Conservation (phyloP, 2,113 vertebrate species). For the Chelonoidis abingdonii region DNA sequence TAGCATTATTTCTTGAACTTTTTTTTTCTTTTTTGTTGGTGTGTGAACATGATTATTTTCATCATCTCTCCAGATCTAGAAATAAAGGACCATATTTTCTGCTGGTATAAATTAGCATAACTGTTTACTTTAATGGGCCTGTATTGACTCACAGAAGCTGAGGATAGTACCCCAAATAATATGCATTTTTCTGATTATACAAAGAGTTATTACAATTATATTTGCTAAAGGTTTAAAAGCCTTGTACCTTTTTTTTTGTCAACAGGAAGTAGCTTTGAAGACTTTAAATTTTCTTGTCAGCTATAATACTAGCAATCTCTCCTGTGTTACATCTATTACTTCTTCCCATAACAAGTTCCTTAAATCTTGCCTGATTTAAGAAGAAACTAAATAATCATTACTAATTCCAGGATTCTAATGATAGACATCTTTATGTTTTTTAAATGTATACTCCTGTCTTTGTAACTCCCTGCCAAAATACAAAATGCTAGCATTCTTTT, state of each 20-base stretch:
- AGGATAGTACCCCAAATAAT: background rate
- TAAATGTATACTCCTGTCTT: background rate
- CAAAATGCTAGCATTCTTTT: background rate
- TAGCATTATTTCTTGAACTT: background rate
- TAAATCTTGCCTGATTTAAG: background rate
- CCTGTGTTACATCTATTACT: background rate
- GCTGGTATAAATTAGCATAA: background rate
- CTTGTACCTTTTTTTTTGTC: no score
- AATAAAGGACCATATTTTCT: background rate
- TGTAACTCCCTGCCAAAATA: background rate
- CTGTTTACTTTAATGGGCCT: background rate
- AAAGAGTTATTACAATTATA: background rate
- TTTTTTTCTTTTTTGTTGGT: background rate
- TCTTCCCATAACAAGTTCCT: background rate
- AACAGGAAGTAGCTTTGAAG: no score
- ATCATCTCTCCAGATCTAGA: background rate
- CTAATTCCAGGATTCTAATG: background rate
- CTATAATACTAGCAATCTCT: background rate
- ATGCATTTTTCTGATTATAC: background rate
- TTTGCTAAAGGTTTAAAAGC: no score
- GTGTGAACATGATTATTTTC: background rate
- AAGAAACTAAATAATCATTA: background rate
- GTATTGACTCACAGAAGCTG: background rate
- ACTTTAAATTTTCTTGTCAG: background rate
- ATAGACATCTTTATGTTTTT: background rate